Conservation (phyloP, 2,797 vertebrate species). For the Darevskia mixta region DNA sequence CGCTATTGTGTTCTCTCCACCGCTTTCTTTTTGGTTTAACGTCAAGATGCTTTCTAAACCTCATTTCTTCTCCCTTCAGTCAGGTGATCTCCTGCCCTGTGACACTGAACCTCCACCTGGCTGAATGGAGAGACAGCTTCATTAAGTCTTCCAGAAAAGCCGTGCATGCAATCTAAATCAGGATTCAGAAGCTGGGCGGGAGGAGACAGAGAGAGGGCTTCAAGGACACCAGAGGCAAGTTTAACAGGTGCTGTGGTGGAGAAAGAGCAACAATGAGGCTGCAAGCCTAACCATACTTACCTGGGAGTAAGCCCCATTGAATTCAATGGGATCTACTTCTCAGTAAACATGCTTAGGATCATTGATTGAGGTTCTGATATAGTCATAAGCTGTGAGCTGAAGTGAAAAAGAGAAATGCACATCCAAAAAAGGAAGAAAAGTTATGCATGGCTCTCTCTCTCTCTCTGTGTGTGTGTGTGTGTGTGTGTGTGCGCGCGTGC, state of each 20-base stretch:
- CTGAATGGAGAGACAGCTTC: conserved; percentile 51
- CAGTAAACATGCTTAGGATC: too few species aligned
- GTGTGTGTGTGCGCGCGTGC: neutral
- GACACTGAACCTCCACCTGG: conserved; percentile 20
- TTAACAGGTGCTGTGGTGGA: neutral
- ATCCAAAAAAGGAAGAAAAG: neutral
- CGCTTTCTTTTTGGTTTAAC: conserved; percentile 26
- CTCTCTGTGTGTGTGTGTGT: too few species aligned
- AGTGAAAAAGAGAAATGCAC: rapidly evolving
- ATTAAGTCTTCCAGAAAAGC: conserved; percentile 44
- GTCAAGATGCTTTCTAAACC: conserved; percentile 12
- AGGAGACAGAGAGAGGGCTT: neutral
- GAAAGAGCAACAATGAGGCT: neutral
- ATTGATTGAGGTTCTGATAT: neutral
- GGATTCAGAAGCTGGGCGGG: neutral
- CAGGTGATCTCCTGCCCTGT: conserved; percentile 8
- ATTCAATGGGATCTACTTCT: too few species aligned
- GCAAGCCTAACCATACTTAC: too few species aligned
- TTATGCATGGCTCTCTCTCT: neutral
- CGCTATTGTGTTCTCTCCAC: conserved; percentile 17
- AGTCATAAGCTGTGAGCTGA: neutral
- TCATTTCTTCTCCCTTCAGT: conserved; percentile 45
- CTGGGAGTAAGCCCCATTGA: too few species aligned
- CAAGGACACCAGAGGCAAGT: neutral
- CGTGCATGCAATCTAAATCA: conserved; percentile 44